Conservation (phyloP, 2,113 vertebrate genomes). For the Scomber colias region DNA sequence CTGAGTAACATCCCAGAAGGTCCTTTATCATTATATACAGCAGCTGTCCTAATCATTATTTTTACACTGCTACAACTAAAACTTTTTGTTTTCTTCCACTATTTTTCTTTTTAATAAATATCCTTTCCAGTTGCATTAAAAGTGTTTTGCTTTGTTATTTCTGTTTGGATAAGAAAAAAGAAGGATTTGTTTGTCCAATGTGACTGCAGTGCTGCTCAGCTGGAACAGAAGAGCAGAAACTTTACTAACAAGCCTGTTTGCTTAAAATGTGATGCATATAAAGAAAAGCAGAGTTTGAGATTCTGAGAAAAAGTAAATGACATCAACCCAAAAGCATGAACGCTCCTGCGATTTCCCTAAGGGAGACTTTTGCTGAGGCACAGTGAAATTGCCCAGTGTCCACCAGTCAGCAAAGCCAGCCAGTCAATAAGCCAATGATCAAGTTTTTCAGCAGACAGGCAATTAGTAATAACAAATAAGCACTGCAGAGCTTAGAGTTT, state of each 20-base stretch:
- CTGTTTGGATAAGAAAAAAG: constrained; percentile 13
- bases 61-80: neutral
- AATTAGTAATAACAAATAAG: constrained; percentile 29
- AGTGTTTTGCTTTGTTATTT: neutral
- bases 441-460: constrained; percentile 29
- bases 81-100: constrained; percentile 1
- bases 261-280: neutral
- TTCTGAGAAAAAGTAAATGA: neutral
- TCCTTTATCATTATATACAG: too few relatives aligned
- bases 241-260: neutral
- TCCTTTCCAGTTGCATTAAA: constrained; percentile 17
- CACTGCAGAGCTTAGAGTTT: neutral
- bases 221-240: too few relatives aligned
- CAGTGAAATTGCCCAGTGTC: constrained; percentile 1
- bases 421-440: constrained; percentile 43
- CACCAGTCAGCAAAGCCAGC: neutral
- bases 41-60: neutral
- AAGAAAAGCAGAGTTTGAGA: constrained; percentile 3
- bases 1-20: neutral
- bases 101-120: neutral
- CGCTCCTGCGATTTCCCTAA: neutral
- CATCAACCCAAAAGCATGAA: neutral
- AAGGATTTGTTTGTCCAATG: constrained; percentile 24
- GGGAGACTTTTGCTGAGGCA: constrained; percentile 47
- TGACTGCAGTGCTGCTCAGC: neutral